These are phyloP conservation scores for Lysandra coridon DNA, from an alignment of 2,888 invertebrate genomes.

Conservation along the genomic window DNA sequence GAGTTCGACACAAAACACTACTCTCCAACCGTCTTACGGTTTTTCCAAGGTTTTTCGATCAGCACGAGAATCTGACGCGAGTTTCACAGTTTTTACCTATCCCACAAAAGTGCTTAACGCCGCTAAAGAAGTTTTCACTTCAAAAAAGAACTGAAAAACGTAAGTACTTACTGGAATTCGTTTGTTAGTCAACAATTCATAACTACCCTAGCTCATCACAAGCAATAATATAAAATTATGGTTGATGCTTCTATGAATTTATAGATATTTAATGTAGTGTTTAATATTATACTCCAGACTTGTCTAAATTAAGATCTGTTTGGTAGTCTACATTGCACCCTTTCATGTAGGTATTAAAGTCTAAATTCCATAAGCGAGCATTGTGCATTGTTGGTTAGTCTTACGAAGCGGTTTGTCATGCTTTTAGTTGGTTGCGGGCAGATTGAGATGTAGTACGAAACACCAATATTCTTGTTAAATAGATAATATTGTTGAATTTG, in stretches of 20 bases:
- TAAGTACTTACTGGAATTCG: too few species aligned
- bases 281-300: background rate
- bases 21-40: too few species aligned
- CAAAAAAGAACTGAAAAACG: too few species aligned
- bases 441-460: background rate
- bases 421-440: constrained; percentile 21
- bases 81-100: too few species aligned
- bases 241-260: background rate
- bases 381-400: constrained; percentile 3
- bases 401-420: constrained; percentile 19
- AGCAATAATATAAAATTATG: background rate
- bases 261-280: constrained; percentile 6
- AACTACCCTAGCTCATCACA: too few species aligned
- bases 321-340: background rate
- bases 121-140: too few species aligned
- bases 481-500: background rate
- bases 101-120: too few species aligned
- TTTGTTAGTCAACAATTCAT: too few species aligned
- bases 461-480: background rate
- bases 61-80: too few species aligned
- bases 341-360: background rate
- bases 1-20: too few species aligned
- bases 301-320: background rate
- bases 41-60: too few species aligned
- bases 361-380: background rate